phyloP scores from a whole-genome alignment of 2,888 invertebrate species.

The Philopedon plagiatum region DNA sequence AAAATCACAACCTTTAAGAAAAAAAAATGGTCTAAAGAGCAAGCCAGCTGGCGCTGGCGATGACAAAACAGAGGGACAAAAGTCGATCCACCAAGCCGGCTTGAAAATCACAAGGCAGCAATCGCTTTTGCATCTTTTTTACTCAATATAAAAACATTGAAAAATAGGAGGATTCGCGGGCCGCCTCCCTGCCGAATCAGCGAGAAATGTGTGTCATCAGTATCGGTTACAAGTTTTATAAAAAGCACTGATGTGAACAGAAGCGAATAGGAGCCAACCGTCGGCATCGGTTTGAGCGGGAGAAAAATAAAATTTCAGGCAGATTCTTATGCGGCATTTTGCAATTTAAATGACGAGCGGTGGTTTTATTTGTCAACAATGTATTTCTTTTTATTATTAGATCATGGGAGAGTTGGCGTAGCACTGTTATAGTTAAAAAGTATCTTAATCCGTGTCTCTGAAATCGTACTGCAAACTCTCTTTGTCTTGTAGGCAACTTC shows the following conservation, averaged over 20 bases:
- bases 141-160: conserved; percentile 1
- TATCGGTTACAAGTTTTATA: conserved; percentile 8
- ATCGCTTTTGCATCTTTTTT: neutral
- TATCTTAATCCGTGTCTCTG: too few relatives aligned
- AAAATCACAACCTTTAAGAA: too few relatives aligned
- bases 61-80: neutral
- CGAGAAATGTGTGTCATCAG: conserved; percentile 2
- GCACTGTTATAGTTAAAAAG: too few relatives aligned
- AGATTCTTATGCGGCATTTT: neutral
- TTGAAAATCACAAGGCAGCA: neutral
- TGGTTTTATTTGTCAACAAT: too few relatives aligned
- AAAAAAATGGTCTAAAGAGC: too few relatives aligned
- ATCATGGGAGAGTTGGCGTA: too few relatives aligned
- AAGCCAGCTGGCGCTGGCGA: too few relatives aligned
- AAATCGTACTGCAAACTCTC: too few relatives aligned
- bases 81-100: neutral
- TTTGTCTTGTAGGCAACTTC: too few relatives aligned
- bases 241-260: neutral
- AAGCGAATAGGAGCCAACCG: neutral
- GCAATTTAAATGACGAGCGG: neutral
- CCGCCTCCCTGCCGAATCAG: neutral
- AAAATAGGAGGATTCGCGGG: neutral
- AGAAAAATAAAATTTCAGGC: neutral
- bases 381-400: too few relatives aligned
- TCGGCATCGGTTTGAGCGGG: neutral